Evolutionary conservation across 2,797 vertebrate genomes (phyloP).

Genomic region (Nannoperca obscura): DNA sequence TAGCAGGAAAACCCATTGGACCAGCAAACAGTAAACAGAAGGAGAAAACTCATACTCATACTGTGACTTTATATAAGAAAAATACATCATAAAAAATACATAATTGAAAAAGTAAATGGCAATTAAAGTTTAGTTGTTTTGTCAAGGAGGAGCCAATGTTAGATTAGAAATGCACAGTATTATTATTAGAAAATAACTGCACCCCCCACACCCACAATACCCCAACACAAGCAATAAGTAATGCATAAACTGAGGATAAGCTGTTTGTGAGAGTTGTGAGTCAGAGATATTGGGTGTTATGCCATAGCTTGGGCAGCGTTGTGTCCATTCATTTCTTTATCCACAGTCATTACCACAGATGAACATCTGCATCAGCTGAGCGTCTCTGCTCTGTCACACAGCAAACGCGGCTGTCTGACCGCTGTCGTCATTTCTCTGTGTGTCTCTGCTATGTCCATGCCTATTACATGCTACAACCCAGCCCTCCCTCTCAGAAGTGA

Average conservation of each 20-base stretch:
- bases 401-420: conserved; percentile 23
- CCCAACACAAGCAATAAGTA: not conserved
- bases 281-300: conserved; percentile 8
- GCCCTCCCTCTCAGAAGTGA: not conserved
- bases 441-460: conserved; percentile 17
- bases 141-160: not conserved
- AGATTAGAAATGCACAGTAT: not conserved
- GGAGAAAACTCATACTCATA: not conserved
- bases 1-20: not conserved
- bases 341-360: conserved; percentile 37
- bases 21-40: not conserved
- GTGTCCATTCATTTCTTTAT: conserved; percentile 38
- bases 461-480: conserved; percentile 24
- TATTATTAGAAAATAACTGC: too few relatives aligned
- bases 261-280: conserved; percentile 1
- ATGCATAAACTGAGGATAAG: not conserved
- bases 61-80: too few relatives aligned
- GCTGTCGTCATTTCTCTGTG: conserved; percentile 1
- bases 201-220: too few relatives aligned
- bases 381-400: conserved; percentile 17
- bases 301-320: conserved; percentile 16
- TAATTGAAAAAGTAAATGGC: not conserved
- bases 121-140: not conserved
- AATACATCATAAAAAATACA: not conserved
- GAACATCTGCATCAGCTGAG: conserved; percentile 50